phyloP scores from a whole-genome alignment of 2,888 invertebrate genomes.

The Dryobotodes eremita region DNA sequence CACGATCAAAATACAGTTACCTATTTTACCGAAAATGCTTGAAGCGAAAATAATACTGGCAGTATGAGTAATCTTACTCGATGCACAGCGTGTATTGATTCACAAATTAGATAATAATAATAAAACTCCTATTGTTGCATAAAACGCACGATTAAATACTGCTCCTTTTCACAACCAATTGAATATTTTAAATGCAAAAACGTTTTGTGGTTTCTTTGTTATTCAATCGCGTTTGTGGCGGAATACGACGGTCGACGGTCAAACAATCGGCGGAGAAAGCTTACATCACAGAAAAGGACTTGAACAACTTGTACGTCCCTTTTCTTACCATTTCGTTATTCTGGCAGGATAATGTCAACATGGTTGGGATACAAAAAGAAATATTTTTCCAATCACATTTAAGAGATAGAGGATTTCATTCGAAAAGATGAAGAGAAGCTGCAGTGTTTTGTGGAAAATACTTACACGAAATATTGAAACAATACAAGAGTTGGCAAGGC shows the following conservation, averaged over 20 bases:
- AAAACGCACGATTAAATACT: slow-evolving; percentile 20
- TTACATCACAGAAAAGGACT: slow-evolving; percentile 59
- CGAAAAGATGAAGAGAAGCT: slow-evolving; percentile 17
- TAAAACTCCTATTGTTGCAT: background rate
- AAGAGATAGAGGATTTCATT: slow-evolving; percentile 27
- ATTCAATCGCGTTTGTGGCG: slow-evolving; percentile 53
- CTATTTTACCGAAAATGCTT: slow-evolving; percentile 1
- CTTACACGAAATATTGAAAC: slow-evolving; percentile 43
- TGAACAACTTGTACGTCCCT: slow-evolving; percentile 57
- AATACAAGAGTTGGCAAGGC: slow-evolving; percentile 24
- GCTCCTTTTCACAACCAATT: slow-evolving; percentile 36
- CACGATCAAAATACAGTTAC: background rate
- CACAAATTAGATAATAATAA: slow-evolving; percentile 14
- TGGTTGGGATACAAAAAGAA: slow-evolving; percentile 48
- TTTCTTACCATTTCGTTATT: slow-evolving; percentile 54
- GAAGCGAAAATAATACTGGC: background rate
- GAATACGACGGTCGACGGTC: slow-evolving; percentile 49
- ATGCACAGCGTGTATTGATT: slow-evolving; percentile 6
- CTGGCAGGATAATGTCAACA: slow-evolving; percentile 50
- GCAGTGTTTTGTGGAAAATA: slow-evolving; percentile 29
- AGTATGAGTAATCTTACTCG: slow-evolving; percentile 10
- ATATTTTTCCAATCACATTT: slow-evolving; percentile 59
- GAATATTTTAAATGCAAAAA: slow-evolving; percentile 39
- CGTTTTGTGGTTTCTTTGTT: slow-evolving; percentile 43
- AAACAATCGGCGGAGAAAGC: slow-evolving; percentile 60